Conservation (phyloP, 1,140 invertebrate genomes). For the Melanaphis sacchari region DNA sequence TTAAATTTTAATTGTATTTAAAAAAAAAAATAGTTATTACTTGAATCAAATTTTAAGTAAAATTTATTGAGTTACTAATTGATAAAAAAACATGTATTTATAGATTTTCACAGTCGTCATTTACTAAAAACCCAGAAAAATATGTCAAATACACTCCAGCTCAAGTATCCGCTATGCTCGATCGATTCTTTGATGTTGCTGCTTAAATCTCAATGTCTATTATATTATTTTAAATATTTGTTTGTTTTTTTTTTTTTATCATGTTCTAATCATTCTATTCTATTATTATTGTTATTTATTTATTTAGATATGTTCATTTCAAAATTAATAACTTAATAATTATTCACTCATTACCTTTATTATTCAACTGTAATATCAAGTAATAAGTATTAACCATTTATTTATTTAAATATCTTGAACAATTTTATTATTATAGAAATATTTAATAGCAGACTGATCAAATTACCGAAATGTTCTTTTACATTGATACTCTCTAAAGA, state of each 20-base stretch:
- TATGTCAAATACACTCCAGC: slow-evolving; percentile 91
- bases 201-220: slow-evolving; percentile 64
- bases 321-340: not conserved
- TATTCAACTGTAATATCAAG: not conserved
- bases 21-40: not conserved
- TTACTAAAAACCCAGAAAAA: slow-evolving; percentile 93
- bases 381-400: not conserved
- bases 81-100: slow-evolving; percentile 57
- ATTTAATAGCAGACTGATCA: slow-evolving; percentile 27
- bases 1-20: not conserved
- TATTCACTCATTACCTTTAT: not conserved
- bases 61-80: not conserved
- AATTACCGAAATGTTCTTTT: not conserved
- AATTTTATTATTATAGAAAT: not conserved
- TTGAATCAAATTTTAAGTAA: too few species aligned
- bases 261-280: not conserved
- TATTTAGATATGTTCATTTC: not conserved
- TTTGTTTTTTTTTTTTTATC: not conserved
- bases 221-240: not conserved
- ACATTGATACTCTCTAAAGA: not conserved
- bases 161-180: slow-evolving; percentile 79
- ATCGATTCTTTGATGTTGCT: slow-evolving; percentile 85
- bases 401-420: not conserved
- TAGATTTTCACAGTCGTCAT: slow-evolving; percentile 75
- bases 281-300: not conserved